Evolutionary conservation across 2,888 invertebrate genomes (phyloP).

Genomic region (Lycia hirtaria): DNA sequence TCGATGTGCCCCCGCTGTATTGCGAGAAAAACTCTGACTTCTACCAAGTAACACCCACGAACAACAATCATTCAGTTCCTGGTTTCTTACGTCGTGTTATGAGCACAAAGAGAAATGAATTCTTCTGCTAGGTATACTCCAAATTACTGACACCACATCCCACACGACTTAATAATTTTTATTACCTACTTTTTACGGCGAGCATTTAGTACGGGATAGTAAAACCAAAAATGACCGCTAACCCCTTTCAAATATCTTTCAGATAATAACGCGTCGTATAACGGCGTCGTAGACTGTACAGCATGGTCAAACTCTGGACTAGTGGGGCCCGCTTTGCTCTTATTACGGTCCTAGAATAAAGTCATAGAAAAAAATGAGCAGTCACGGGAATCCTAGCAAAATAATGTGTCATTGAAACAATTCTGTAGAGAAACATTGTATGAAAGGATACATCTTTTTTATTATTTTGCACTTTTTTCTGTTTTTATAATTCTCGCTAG

Average conservation of each 20-base stretch:
- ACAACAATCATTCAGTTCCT: too few relatives aligned
- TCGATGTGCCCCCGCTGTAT: too few relatives aligned
- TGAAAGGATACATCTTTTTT: too few relatives aligned
- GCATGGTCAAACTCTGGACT: not conserved
- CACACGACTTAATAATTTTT: conserved; percentile 44
- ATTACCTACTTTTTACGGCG: conserved; percentile 41
- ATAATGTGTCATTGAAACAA: too few relatives aligned
- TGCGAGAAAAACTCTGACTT: too few relatives aligned
- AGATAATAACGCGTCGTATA: conserved; percentile 18
- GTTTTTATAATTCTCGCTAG: too few relatives aligned
- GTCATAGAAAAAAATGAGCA: too few relatives aligned
- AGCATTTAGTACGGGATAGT: conserved; percentile 41
- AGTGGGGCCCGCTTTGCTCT: not conserved
- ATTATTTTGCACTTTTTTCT: too few relatives aligned
- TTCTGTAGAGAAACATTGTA: too few relatives aligned
- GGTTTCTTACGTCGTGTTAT: not conserved
- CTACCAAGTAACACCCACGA: too few relatives aligned
- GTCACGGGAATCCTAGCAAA: too few relatives aligned
- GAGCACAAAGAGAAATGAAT: not conserved
- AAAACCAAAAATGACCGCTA: conserved; percentile 44
- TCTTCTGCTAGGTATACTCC: not conserved
- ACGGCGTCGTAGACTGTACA: conserved; percentile 1
- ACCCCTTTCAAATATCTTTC: conserved; percentile 39
- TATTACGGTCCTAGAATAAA: not conserved
- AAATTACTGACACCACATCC: conserved; percentile 40